Evolutionary conservation across 2,797 vertebrate genomes (phyloP), one percentile per base, ranked within the genome.

Genomic region (Gastrophryne carolinensis): DNA sequence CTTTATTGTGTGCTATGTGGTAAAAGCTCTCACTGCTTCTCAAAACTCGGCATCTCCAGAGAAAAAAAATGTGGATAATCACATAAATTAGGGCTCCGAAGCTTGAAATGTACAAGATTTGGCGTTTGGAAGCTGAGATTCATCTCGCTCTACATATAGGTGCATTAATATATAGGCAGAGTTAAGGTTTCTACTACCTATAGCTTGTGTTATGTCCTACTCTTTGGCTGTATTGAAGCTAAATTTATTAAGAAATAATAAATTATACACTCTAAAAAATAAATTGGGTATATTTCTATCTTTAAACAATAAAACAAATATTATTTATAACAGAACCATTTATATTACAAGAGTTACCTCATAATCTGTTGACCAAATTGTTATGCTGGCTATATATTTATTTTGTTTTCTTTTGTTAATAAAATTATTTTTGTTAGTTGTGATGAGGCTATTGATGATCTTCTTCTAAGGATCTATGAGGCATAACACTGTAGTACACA

Each of bases 341-440:
- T 91, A 87, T 91, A 86, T 89, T 90, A 85, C 86, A 90, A 88
- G 83, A 86, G 86, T 95, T 98, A 98, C 95, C 95, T 97, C 96
- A 91, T 91, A 93, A 92, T 94, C 93, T 92, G 90, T 84, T 87
- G 94, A 91, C 92, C 94, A 92, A 94, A 91, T 87, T 84, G 78
- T 89, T 94, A 89, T 91, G 89, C 94, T 93, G 75, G 89, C 82
- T 89, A 86, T 30, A 85, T 91, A 64, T 62, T 76, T 70, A 90
- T 87, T 89, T 88, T 90, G 84, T 65, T 39, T 62, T 90, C 91
- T 91, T 91, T 91, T 86, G 80, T 75, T 84, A 92, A 92, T 92
- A 92, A 92, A 92, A 88, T 89, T 86, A 89, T 89, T 87, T 81
- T 79, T 54, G 35, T 77, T 76, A 70, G 80, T 82, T 80, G 82